phyloP scores from a whole-genome alignment of 2,113 vertebrate species.

The Mesocricetus auratus region DNA sequence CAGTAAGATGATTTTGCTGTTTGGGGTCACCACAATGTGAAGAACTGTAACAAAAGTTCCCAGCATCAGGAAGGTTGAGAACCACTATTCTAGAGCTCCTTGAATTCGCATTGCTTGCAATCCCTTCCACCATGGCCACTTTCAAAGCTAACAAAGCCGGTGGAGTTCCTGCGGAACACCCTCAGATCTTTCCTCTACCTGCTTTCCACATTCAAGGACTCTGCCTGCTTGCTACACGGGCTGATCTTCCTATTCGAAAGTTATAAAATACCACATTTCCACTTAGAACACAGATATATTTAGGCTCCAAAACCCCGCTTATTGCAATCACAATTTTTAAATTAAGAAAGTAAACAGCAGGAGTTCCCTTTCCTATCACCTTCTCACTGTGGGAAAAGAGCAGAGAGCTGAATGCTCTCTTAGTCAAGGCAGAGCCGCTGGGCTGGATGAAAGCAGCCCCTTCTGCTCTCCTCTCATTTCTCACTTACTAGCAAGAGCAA shows the following conservation, averaged over 20 bases:
- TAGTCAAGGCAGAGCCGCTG: conserved; percentile 73
- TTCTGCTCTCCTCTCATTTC: conserved; percentile 77
- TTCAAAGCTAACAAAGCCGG: neutral
- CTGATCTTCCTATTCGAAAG: neutral
- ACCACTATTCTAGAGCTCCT: neutral
- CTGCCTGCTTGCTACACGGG: neutral
- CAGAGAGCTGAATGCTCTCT: neutral
- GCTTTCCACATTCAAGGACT: neutral
- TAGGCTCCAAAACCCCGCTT: neutral
- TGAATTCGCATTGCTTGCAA: neutral
- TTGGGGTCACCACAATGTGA: neutral
- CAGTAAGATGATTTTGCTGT: neutral
- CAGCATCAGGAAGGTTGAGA: neutral
- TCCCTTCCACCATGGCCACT: neutral
- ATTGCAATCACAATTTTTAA: neutral
- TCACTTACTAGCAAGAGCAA: conserved; percentile 76
- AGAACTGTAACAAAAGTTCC: neutral
- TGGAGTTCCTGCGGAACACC: neutral
- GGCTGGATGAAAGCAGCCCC: conserved; percentile 78
- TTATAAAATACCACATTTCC: neutral
- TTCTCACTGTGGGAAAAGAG: conserved; percentile 58
- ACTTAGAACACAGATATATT: neutral
- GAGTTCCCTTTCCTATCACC: conserved; percentile 19
- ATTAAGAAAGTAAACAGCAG: neutral
- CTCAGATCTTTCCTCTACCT: neutral